Evolutionary conservation across 2,888 invertebrate species (phyloP), one percentile per base, ranked within the genome.

Genomic region (Loripinus fragilis): DNA sequence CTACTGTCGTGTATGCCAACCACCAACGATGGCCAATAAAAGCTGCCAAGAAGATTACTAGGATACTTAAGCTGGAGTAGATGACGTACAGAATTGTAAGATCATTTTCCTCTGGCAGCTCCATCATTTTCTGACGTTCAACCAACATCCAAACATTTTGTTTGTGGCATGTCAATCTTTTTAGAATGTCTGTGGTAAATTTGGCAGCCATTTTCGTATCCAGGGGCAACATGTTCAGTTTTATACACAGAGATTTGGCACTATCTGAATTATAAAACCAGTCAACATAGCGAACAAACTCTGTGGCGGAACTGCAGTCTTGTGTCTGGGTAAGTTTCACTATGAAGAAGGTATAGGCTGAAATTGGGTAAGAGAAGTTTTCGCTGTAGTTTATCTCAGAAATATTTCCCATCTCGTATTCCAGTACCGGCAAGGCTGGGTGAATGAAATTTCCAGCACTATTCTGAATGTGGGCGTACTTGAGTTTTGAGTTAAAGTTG

Each of bases 291-390:
- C 91, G 80, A n/a, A 90, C 81, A 20, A 93, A 80, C 76, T 93
- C 93, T 33, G 83, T 85, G 20, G 90, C 88, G 2, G 83, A 71
- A 0, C 78, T 77, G 77, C 93, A 93, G 65, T 87, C 75, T 12
- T 25, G 60, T 78, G 84, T 87, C 23, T 50, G 55, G 2, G 82
- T 81, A 71, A 75, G 78, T 23, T 85, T 80, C 0, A 91, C 76
- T 45, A 92, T 85, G 71, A 93, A 84, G 80, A 91, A 91, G 0
- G 92, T 90, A 76, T 88, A 92, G 5, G 89, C 87, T 5, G 90
- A 87, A 0, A 93, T 87, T 0, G 93, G 93, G 64, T 91, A 92
- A 5, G 88, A 75, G 23, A 70, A 35, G 12, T 70, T 69, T 2
- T 76, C 81, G 0, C 33, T 75, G 3, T 78, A 71, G 71, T 90